These are phyloP conservation scores for Phymastichus coffea DNA, from an alignment of 1,140 invertebrate species.

Conservation along the genomic window DNA sequence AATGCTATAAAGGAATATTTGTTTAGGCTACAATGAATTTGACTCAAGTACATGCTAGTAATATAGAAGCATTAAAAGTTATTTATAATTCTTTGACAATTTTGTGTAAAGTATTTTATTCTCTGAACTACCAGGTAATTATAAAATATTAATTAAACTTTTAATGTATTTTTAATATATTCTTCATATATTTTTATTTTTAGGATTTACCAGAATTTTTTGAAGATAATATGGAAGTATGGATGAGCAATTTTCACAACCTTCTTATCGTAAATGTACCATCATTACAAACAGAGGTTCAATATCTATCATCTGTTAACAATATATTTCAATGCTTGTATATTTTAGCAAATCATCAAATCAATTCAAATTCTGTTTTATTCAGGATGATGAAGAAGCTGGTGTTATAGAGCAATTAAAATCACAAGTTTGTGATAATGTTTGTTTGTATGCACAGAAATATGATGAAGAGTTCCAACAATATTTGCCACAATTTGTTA, in stretches of 20 bases:
- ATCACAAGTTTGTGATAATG: slow-evolving; percentile 94
- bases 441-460: slow-evolving; percentile 92
- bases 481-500: slow-evolving; percentile 88
- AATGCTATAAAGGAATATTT: neutral
- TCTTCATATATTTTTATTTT: slow-evolving; percentile 18
- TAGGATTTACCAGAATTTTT: slow-evolving; percentile 97
- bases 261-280: slow-evolving; percentile 79
- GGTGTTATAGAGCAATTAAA: slow-evolving; percentile 89
- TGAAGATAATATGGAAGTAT: slow-evolving; percentile 93
- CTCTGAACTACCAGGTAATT: slow-evolving; percentile 86
- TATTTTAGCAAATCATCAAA: neutral
- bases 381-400: slow-evolving; percentile 86
- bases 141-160: slow-evolving; percentile 1
- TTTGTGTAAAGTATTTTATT: slow-evolving; percentile 96
- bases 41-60: slow-evolving; percentile 73
- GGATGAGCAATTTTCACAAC: slow-evolving; percentile 90
- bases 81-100: slow-evolving; percentile 88
- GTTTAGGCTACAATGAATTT: slow-evolving; percentile 82
- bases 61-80: slow-evolving; percentile 78
- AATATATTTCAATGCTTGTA: neutral
- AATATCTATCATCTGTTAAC: slow-evolving; percentile 25
- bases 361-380: slow-evolving; percentile 38
- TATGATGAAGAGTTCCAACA: slow-evolving; percentile 96
- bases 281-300: slow-evolving; percentile 65
- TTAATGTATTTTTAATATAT: slow-evolving; percentile 1